Conservation (phyloP, 2,888 invertebrate species). For the Phrixothrix hirtus region DNA sequence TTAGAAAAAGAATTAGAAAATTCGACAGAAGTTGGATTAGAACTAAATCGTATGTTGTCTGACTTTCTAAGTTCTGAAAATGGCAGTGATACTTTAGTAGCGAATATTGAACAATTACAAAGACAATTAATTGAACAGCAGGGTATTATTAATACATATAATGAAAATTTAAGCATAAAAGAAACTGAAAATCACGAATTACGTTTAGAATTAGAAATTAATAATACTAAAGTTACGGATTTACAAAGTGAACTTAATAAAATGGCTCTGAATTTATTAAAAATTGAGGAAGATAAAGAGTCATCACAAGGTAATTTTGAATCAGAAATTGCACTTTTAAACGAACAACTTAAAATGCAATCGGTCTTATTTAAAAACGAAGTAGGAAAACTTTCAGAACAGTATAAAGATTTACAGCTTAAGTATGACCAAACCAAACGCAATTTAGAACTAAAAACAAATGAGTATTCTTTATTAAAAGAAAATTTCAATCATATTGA, state of each 20-base stretch:
- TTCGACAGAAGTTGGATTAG: constrained; percentile 79
- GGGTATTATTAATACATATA: constrained; percentile 59
- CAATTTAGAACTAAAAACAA: constrained; percentile 49
- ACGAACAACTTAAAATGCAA: constrained; percentile 50
- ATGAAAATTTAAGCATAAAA: constrained; percentile 59
- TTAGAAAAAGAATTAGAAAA: constrained; percentile 77
- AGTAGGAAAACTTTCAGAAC: constrained; percentile 56
- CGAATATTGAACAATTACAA: constrained; percentile 69
- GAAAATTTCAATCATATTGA: constrained; percentile 57
- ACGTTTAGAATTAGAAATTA: constrained; percentile 52
- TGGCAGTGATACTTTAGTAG: constrained; percentile 65
- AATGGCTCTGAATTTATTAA: constrained; percentile 49
- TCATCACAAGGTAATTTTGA: constrained; percentile 51
- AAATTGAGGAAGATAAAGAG: constrained; percentile 54
- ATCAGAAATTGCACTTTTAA: constrained; percentile 42
- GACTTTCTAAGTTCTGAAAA: constrained; percentile 71
- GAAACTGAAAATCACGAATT: constrained; percentile 62
- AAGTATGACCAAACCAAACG: constrained; percentile 52
- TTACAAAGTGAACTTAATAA: constrained; percentile 52
- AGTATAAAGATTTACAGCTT: constrained; percentile 55
- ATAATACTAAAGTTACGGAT: constrained; percentile 50
- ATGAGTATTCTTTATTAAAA: constrained; percentile 57
- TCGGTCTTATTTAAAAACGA: constrained; percentile 46
- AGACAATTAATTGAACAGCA: constrained; percentile 68
- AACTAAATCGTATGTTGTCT: constrained; percentile 69